Percentiles rank a stretch among this genome's conserved stretches.
phyloP scores from a whole-genome alignment of 2,888 invertebrate species.

The Drosophila barbarae region DNA sequence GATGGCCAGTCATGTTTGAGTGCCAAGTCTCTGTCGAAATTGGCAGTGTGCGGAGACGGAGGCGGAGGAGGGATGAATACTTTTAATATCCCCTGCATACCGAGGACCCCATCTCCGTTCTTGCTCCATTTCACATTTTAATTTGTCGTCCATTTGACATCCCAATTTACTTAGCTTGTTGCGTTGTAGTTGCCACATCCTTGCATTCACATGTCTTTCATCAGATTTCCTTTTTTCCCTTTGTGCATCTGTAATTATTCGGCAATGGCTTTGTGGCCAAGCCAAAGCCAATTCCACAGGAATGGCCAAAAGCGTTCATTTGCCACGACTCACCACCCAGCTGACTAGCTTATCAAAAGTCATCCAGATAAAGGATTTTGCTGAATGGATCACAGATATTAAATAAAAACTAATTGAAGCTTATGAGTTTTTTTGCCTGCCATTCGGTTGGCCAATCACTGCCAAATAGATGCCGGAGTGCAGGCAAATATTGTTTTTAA shows the following conservation, averaged over 20 bases:
- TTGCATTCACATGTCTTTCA: slow-evolving; percentile 38
- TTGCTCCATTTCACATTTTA: slow-evolving; percentile 63
- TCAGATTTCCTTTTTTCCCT: slow-evolving; percentile 32
- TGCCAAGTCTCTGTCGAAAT: slow-evolving; percentile 12
- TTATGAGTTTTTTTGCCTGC: slow-evolving; percentile 19
- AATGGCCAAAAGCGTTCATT: slow-evolving; percentile 54
- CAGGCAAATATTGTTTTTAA: slow-evolving; percentile 37
- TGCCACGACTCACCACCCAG: slow-evolving; percentile 15
- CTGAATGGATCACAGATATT: slow-evolving; percentile 10
- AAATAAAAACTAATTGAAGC: slow-evolving; percentile 32
- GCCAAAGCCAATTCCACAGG: slow-evolving; percentile 27
- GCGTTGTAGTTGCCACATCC: slow-evolving; percentile 34
- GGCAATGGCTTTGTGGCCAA: slow-evolving; percentile 25
- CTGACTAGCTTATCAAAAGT: not conserved
- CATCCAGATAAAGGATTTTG: not conserved
- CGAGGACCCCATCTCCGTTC: slow-evolving; percentile 20
- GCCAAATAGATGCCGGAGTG: slow-evolving; percentile 15
- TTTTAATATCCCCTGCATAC: slow-evolving; percentile 34
- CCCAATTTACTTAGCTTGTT: slow-evolving; percentile 29
- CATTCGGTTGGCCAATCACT: slow-evolving; percentile 7
- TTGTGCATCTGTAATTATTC: slow-evolving; percentile 37
- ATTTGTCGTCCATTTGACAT: slow-evolving; percentile 47
- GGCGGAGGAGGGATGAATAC: slow-evolving; percentile 14
- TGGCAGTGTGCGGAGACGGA: not conserved
- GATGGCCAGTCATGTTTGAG: slow-evolving; percentile 45